phyloP scores from a whole-genome alignment of 2,113 vertebrate species.

The Oostethus manadensis region DNA sequence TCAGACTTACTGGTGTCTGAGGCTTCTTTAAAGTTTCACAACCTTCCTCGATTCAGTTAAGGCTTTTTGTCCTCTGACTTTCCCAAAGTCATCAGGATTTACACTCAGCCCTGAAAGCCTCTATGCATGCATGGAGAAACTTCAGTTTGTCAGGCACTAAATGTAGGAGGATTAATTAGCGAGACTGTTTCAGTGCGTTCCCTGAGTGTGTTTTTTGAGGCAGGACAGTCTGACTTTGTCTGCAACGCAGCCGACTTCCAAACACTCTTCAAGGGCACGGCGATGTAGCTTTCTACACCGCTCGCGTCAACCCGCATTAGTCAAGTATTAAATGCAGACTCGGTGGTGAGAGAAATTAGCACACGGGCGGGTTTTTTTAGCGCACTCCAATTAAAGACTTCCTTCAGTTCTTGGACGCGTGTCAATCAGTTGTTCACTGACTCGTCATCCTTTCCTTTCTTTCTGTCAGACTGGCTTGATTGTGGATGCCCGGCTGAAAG shows the following conservation, averaged over 20 bases:
- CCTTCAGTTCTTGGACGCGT: constrained; percentile 11
- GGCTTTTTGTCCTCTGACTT: constrained; percentile 48
- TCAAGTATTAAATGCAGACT: constrained; percentile 22
- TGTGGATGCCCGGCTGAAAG: constrained; percentile 81
- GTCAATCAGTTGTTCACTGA: constrained; percentile 22
- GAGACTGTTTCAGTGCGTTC: constrained; percentile 49
- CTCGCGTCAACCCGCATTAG: constrained; percentile 14
- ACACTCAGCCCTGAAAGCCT: constrained; percentile 56
- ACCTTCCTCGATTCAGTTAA: constrained; percentile 45
- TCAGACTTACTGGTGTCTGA: constrained; percentile 36
- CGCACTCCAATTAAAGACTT: constrained; percentile 21
- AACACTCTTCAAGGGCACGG: constrained; percentile 48
- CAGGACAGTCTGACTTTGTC: constrained; percentile 36
- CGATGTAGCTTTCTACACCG: constrained; percentile 6
- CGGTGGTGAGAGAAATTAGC: not conserved
- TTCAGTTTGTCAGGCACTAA: constrained; percentile 53
- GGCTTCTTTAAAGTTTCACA: constrained; percentile 39
- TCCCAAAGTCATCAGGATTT: constrained; percentile 65
- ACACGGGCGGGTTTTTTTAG: not conserved
- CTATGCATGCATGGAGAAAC: constrained; percentile 41
- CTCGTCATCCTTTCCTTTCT: constrained; percentile 6
- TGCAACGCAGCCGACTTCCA: constrained; percentile 54
- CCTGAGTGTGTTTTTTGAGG: constrained; percentile 26
- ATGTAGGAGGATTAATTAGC: constrained; percentile 64
- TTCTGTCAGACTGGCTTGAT: constrained; percentile 76